phyloP scores from a whole-genome alignment of 1,140 invertebrate species.

The Brachystomella parvula region DNA sequence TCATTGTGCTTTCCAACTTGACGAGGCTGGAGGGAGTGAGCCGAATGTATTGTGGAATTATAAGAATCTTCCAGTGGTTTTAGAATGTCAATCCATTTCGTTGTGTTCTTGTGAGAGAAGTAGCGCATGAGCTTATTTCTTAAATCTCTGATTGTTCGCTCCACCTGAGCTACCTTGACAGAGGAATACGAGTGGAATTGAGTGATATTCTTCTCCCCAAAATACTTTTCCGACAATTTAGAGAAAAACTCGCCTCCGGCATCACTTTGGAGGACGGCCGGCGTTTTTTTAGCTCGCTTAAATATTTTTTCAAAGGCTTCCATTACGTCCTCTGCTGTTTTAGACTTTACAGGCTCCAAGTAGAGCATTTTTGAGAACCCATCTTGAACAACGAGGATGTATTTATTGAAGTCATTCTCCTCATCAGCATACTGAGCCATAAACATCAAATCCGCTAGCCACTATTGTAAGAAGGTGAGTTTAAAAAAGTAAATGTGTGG shows the following conservation, averaged over 20 bases:
- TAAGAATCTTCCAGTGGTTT: not conserved
- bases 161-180: not conserved
- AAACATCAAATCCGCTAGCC: too few species aligned
- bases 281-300: too few species aligned
- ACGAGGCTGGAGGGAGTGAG: not conserved
- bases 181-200: not conserved
- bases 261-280: too few species aligned
- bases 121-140: not conserved
- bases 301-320: constrained; percentile 15
- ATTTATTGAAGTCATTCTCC: too few species aligned
- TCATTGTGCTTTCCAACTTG: not conserved
- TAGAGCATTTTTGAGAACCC: not conserved
- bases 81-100: not conserved
- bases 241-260: not conserved
- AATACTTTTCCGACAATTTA: not conserved
- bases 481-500: too few species aligned
- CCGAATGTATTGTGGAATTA: not conserved
- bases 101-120: not conserved
- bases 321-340: not conserved
- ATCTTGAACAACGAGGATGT: too few species aligned
- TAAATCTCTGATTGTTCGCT: not conserved
- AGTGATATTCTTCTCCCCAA: not conserved
- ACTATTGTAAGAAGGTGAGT: too few species aligned
- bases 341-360: not conserved
- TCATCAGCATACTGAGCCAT: too few species aligned